phyloP scores from a whole-genome alignment of 1,140 invertebrate genomes.

The Stenopsyche tienmushanensis region DNA sequence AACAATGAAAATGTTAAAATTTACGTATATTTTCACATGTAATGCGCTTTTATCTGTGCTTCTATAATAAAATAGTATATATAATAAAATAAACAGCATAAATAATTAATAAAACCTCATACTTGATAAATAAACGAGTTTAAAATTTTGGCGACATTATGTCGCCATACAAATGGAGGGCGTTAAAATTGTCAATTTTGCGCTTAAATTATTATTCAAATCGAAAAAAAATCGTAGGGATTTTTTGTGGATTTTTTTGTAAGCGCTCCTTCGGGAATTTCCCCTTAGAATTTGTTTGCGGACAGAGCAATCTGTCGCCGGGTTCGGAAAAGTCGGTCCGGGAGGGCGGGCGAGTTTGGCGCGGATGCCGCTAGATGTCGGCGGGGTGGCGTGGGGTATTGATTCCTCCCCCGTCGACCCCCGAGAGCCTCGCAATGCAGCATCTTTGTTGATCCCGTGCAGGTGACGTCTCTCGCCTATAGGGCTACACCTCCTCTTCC shows the following conservation, averaged over 20 bases:
- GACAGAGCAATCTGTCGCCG: no score
- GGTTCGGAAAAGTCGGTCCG: not conserved
- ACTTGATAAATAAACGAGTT: no score
- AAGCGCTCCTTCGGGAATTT: no score
- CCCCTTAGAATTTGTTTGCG: no score
- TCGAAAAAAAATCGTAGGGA: no score
- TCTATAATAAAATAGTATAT: not conserved
- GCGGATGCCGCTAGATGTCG: constrained; percentile 29
- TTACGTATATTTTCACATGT: not conserved
- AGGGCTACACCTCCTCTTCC: not conserved
- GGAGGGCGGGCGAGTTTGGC: not conserved
- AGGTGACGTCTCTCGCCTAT: constrained; percentile 21
- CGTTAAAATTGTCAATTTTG: no score
- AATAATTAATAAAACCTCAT: not conserved
- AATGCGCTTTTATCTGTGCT: not conserved
- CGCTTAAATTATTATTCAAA: no score
- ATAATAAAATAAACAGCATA: not conserved
- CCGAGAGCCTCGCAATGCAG: constrained; percentile 33
- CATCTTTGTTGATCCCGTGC: constrained; percentile 40
- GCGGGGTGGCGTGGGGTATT: constrained; percentile 26
- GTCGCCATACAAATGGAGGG: no score
- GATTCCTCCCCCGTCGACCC: constrained; percentile 26
- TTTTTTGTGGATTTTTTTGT: no score
- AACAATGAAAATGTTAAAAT: no score
- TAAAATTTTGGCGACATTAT: no score